Percentiles rank a stretch among this genome's conserved stretches.
These are phyloP conservation scores for Teleopsis dalmanni DNA, from an alignment of 1,140 invertebrate genomes.

Conservation along the genomic window DNA sequence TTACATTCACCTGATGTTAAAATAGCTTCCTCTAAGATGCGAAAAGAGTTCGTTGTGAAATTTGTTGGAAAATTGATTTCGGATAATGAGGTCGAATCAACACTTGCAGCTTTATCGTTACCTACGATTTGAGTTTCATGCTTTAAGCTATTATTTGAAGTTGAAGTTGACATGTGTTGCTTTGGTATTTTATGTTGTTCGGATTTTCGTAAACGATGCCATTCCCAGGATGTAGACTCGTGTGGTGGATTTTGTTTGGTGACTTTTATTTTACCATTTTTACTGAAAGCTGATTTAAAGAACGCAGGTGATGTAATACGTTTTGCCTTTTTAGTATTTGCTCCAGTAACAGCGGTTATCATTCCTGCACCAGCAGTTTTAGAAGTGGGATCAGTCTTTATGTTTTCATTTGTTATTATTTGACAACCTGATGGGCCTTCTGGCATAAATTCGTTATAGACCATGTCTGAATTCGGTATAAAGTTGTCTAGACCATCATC, in stretches of 20 bases:
- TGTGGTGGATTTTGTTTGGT: constrained; percentile 25
- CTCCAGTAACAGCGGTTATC: neutral
- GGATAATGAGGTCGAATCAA: constrained; percentile 34
- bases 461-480: constrained; percentile 36
- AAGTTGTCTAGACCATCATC: constrained; percentile 40
- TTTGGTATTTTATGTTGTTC: constrained; percentile 12
- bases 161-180: neutral
- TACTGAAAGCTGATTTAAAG: constrained; percentile 54
- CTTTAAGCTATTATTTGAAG: constrained; percentile 3
- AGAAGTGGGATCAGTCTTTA: too few species aligned
- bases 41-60: constrained; percentile 34
- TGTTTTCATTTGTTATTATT: constrained; percentile 38
- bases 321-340: constrained; percentile 36
- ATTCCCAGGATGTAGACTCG: constrained; percentile 43
- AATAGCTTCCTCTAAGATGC: constrained; percentile 36
- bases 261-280: constrained; percentile 26
- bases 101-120: too few species aligned
- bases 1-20: constrained; percentile 25
- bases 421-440: constrained; percentile 39
- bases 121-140: constrained; percentile 19
- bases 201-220: constrained; percentile 31
- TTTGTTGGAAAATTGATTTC: constrained; percentile 32
- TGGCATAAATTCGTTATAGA: constrained; percentile 43
- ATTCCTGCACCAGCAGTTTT: neutral
- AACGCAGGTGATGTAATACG: constrained; percentile 57